Percentiles rank a stretch among this genome's conserved stretches.
Conservation (phyloP, 2,113 vertebrate species). For the Macroglossus sobrinus region DNA sequence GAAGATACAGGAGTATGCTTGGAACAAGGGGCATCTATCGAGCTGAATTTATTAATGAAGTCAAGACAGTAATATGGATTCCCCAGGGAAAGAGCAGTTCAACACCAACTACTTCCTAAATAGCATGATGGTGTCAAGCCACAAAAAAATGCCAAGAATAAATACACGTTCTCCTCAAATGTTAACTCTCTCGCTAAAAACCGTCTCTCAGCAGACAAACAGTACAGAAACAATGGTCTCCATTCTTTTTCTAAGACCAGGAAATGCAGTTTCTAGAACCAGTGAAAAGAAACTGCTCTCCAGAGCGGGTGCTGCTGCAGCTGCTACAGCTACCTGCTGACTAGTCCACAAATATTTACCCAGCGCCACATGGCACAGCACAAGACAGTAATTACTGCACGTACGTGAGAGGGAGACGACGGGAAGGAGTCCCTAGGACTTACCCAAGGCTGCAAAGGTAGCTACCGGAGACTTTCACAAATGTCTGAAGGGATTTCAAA, state of each 20-base stretch:
- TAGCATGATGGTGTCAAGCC: background rate
- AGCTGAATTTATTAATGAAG: background rate
- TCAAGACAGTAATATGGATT: background rate
- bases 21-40: background rate
- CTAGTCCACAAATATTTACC: background rate
- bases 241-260: background rate
- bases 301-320: background rate
- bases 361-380: background rate
- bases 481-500: background rate
- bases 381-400: accelerated
- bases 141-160: background rate
- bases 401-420: background rate
- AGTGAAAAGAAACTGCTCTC: background rate
- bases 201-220: background rate
- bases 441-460: background rate
- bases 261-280: background rate
- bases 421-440: background rate
- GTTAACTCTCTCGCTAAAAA: background rate
- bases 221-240: background rate
- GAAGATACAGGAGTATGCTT: background rate
- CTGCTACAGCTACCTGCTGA: background rate
- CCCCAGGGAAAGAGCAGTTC: background rate
- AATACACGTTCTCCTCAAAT: background rate
- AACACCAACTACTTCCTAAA: background rate
- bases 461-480: background rate